phyloP scores from a whole-genome alignment of 2,113 vertebrate genomes.

The Phocoena sinus region DNA sequence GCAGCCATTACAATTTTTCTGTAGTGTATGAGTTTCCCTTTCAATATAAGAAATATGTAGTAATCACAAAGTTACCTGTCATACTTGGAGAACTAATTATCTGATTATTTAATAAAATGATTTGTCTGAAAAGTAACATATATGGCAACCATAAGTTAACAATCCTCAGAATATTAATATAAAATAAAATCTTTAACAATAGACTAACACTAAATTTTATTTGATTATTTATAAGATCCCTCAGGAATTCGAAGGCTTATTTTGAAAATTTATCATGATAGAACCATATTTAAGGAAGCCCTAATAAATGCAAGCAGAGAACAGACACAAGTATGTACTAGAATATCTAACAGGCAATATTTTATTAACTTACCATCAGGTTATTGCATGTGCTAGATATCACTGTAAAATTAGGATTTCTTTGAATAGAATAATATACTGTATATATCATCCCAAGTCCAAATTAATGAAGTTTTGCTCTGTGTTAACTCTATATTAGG shows the following conservation, averaged over 20 bases:
- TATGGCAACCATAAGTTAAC: not conserved
- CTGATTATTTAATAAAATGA: not conserved
- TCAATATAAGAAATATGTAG: not conserved
- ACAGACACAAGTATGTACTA: not conserved
- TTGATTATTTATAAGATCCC: not conserved
- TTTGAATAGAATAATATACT: not conserved
- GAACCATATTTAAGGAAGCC: not conserved
- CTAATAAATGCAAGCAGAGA: not conserved
- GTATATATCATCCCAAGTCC: not conserved
- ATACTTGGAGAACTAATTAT: not conserved
- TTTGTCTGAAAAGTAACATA: not conserved
- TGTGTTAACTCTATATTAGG: not conserved
- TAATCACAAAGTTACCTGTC: not conserved
- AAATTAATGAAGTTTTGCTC: not conserved
- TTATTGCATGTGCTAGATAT: not conserved
- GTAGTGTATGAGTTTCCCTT: not conserved
- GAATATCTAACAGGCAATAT: not conserved
- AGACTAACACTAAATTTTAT: not conserved
- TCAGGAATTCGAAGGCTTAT: not conserved
- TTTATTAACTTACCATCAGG: not conserved
- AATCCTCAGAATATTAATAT: not conserved
- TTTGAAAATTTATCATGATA: not conserved
- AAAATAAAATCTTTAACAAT: not conserved
- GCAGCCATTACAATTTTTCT: not conserved
- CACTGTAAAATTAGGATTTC: not conserved